Conservation (phyloP, 1,140 invertebrate genomes). For the Apis dorsata region DNA sequence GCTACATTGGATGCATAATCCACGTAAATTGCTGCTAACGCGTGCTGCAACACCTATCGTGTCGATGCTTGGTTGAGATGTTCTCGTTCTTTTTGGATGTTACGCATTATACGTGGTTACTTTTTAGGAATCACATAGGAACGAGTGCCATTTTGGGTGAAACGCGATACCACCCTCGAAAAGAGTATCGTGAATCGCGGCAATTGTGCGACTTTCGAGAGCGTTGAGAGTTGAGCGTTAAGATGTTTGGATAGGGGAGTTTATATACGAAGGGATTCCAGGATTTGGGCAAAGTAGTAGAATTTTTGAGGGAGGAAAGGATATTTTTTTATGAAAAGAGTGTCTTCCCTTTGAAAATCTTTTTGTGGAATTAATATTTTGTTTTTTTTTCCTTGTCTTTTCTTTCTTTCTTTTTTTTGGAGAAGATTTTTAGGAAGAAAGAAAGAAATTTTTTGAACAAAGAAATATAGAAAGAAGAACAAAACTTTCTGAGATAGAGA, state of each 20-base stretch:
- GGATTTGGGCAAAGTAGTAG: neutral
- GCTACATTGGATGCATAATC: slow-evolving; percentile 24
- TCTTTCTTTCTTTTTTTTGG: no score
- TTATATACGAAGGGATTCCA: neutral
- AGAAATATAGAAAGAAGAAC: neutral
- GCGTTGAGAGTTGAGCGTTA: neutral
- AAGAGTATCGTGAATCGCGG: neutral
- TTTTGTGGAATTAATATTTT: no score
- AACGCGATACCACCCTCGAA: neutral
- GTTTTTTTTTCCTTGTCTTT: no score
- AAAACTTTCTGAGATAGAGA: no score
- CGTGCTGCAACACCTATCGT: neutral
- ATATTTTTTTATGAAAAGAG: no score
- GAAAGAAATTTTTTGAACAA: neutral
- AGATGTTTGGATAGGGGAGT: neutral
- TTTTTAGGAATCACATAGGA: neutral
- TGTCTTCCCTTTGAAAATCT: no score
- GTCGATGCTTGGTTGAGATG: neutral
- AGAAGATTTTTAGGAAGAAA: neutral
- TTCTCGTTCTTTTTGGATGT: neutral
- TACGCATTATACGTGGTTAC: neutral
- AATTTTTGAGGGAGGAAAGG: no score
- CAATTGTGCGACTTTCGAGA: neutral
- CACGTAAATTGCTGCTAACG: slow-evolving; percentile 18
- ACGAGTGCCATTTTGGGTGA: neutral